Conservation (phyloP, 2,113 vertebrate genomes). For the Epinephelus fuscoguttatus region DNA sequence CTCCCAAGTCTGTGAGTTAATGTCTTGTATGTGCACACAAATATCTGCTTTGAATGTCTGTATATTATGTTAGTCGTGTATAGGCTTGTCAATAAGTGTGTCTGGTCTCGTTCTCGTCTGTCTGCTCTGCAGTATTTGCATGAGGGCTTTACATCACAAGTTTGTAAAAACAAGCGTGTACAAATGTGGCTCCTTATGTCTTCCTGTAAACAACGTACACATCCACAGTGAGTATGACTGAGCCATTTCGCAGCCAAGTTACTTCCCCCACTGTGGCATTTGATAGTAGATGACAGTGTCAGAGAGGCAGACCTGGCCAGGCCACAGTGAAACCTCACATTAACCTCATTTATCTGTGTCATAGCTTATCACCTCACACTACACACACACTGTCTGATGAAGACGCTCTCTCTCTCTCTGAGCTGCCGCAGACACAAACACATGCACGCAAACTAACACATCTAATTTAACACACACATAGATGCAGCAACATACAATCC, state of each 20-base stretch:
- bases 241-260: conserved; percentile 11
- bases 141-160: background rate
- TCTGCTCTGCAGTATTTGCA: background rate
- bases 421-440: background rate
- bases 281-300: conserved; percentile 38
- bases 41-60: conserved; percentile 4
- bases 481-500: background rate
- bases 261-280: conserved; percentile 19
- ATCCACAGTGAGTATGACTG: background rate
- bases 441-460: background rate
- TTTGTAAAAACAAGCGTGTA: background rate
- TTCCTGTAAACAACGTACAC: background rate
- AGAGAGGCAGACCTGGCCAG: conserved; percentile 45
- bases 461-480: background rate
- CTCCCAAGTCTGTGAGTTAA: conserved; percentile 13
- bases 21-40: conserved; percentile 3
- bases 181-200: background rate
- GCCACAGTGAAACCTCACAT: conserved; percentile 64
- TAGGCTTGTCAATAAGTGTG: background rate
- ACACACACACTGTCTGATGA: conserved; percentile 27
- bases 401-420: background rate
- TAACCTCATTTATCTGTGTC: conserved; percentile 75
- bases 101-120: background rate
- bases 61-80: background rate
- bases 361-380: conserved; percentile 57